Percentiles rank a stretch among this genome's conserved stretches.
These are phyloP conservation scores for Ormyrus rosae DNA, from an alignment of 2,888 invertebrate species.

Conservation along the genomic window DNA sequence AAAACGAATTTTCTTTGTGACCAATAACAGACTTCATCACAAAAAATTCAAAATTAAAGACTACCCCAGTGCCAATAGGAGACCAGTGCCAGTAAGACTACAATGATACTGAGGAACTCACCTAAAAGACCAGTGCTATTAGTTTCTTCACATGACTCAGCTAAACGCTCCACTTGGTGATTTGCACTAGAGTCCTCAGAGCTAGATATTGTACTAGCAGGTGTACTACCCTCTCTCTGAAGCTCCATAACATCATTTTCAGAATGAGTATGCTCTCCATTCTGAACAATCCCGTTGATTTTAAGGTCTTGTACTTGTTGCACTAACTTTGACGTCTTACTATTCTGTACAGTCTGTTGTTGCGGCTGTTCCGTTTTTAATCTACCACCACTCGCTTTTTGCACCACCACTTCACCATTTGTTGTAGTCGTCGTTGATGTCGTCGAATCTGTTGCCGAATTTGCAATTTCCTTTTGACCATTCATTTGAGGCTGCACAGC, in stretches of 20 bases:
- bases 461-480: conserved; percentile 66
- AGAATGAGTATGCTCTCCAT: conserved; percentile 69
- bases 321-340: conserved; percentile 63
- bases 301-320: conserved; percentile 65
- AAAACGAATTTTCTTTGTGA: conserved; percentile 6
- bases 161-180: conserved; percentile 66
- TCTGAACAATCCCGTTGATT: conserved; percentile 58
- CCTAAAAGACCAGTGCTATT: conserved; percentile 69
- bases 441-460: conserved; percentile 55
- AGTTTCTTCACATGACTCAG: conserved; percentile 68
- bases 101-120: conserved; percentile 66
- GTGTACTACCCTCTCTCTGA: conserved; percentile 72
- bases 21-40: conserved; percentile 27
- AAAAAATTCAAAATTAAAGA: conserved; percentile 30
- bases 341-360: conserved; percentile 57
- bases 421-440: conserved; percentile 36
- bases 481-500: conserved; percentile 64
- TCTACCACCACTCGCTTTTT: conserved; percentile 65
- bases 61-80: conserved; percentile 44
- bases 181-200: conserved; percentile 70
- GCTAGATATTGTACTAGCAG: conserved; percentile 73
- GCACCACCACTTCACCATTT: conserved; percentile 64
- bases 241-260: conserved; percentile 66
- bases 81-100: conserved; percentile 48
- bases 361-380: conserved; percentile 62